phyloP scores from a whole-genome alignment of 2,797 vertebrate genomes.

The Gallinago solitaria region DNA sequence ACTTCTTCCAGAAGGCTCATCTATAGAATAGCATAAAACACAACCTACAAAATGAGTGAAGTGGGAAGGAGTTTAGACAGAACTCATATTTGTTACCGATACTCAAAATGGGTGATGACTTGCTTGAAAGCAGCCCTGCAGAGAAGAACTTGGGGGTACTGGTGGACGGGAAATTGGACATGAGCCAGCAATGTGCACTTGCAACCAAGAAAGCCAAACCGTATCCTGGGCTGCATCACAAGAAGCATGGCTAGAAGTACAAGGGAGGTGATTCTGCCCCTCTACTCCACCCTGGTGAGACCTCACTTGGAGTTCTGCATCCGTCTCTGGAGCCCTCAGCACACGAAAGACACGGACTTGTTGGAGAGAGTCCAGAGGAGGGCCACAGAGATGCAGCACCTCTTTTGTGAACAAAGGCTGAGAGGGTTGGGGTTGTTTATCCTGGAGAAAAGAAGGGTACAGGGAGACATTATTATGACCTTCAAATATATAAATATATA shows the following conservation, averaged over 20 bases:
- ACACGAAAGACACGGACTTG: not conserved
- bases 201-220: not conserved
- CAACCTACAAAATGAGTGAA: not conserved
- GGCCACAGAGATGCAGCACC: not conserved
- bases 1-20: not conserved
- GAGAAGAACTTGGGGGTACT: not conserved
- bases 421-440: not conserved
- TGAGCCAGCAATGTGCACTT: not conserved
- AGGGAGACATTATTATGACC: not conserved
- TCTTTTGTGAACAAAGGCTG: not conserved
- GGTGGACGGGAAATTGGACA: not conserved
- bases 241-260: not conserved
- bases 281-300: not conserved
- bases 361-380: not conserved
- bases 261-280: not conserved
- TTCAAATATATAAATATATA: not conserved
- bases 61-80: not conserved
- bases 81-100: not conserved
- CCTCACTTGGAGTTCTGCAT: rapidly evolving
- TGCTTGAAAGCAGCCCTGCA: not conserved
- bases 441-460: not conserved
- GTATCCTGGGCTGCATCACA: not conserved
- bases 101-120: not conserved
- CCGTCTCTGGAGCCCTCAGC: not conserved
- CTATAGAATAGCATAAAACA: not conserved